A percentile compares a stretch with the other conserved stretches of the same genome.
Evolutionary conservation across 2,113 vertebrate genomes (phyloP).

Genomic region (Oreochromis niloticus): DNA sequence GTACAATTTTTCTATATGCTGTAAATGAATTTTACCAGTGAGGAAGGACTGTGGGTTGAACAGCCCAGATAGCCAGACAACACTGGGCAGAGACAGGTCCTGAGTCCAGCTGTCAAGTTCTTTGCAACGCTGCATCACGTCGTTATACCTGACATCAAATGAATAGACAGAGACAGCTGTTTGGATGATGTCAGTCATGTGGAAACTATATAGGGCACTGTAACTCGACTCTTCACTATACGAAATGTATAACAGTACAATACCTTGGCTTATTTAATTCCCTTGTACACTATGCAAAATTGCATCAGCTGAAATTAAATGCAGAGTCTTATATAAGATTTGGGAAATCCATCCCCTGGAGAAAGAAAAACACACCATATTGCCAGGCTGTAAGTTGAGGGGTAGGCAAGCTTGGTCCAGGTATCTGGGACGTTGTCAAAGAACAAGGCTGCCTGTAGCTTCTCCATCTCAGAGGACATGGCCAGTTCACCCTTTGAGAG

Average conservation of each 20-base stretch:
- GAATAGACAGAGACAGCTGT: not conserved
- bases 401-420: constrained; percentile 86
- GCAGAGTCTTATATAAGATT: not conserved
- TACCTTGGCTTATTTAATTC: not conserved
- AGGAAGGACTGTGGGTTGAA: constrained; percentile 96
- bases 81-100: constrained; percentile 81
- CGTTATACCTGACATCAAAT: constrained; percentile 66
- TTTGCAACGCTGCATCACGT: constrained; percentile 77
- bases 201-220: not conserved
- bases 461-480: constrained; percentile 90
- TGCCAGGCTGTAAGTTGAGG: constrained; percentile 82
- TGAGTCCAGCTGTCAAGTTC: constrained; percentile 81
- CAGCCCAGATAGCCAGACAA: constrained; percentile 89
- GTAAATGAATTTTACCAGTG: constrained; percentile 78
- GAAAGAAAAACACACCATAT: constrained; percentile 61
- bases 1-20: not conserved
- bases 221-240: not conserved
- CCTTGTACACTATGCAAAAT: not conserved
- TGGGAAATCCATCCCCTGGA: not conserved
- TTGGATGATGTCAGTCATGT: not conserved
- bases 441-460: constrained; percentile 88
- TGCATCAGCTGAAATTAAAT: not conserved
- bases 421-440: constrained; percentile 89
- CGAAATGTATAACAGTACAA: not conserved
- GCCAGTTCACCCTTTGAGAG: constrained; percentile 86